phyloP scores from a whole-genome alignment of 2,797 vertebrate genomes.

The Carcharodon carcharias region DNA sequence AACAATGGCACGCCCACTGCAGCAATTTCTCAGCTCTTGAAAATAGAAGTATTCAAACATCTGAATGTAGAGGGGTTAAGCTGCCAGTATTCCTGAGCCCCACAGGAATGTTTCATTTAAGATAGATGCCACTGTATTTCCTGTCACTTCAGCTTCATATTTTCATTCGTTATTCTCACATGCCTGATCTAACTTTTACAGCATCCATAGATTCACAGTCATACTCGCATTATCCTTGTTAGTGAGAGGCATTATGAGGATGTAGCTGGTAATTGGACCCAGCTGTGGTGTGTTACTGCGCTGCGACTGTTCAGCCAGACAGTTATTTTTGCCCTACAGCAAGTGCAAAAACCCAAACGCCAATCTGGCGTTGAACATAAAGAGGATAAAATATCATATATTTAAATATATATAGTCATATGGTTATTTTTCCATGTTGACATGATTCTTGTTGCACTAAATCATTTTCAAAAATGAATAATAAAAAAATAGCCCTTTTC shows the following conservation, averaged over 20 bases:
- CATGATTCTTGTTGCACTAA: background rate
- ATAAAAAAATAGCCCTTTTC: background rate
- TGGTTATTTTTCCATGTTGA: background rate
- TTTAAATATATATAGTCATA: background rate
- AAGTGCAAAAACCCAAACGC: constrained; percentile 70
- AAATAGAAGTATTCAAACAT: constrained; percentile 6
- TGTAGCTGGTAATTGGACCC: constrained; percentile 91
- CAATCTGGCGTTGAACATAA: constrained; percentile 58
- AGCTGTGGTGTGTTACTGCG: constrained; percentile 65
- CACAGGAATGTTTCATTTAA: constrained; percentile 16
- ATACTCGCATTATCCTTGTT: constrained; percentile 64
- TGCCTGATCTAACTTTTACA: constrained; percentile 65
- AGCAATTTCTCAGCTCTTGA: background rate
- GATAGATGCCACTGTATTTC: constrained; percentile 31
- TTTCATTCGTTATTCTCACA: constrained; percentile 44
- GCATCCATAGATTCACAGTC: constrained; percentile 62
- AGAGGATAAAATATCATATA: constrained; percentile 21
- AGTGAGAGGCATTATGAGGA: constrained; percentile 67
- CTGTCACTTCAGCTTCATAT: constrained; percentile 30
- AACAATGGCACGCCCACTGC: background rate
- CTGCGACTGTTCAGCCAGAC: constrained; percentile 69
- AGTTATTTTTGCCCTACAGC: constrained; percentile 93
- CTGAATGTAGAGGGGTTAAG: background rate
- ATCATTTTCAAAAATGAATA: background rate
- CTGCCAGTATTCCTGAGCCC: background rate